Evolutionary conservation across 1,140 invertebrate species (phyloP).

Genomic region (Latrodectus geometricus): DNA sequence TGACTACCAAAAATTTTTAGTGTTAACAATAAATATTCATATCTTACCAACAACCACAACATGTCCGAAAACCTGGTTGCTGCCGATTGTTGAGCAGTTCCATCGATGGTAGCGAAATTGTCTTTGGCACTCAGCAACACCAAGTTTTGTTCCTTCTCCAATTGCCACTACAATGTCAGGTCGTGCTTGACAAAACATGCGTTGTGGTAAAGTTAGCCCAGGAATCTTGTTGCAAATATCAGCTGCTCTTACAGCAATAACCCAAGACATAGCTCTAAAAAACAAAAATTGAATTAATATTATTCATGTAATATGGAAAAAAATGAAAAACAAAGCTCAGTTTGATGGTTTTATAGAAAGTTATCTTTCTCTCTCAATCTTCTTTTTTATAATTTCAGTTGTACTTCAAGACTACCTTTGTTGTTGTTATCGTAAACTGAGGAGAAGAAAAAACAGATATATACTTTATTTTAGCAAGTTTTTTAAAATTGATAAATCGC

Average conservation of each 20-base stretch:
- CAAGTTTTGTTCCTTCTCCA: conserved; percentile 69
- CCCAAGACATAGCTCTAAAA: conserved; percentile 56
- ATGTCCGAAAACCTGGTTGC: conserved; percentile 70
- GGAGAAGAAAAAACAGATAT: no score
- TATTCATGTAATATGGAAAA: no score
- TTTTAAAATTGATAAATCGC: no score
- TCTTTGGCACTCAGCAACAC: conserved; percentile 84
- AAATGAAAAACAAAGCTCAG: no score
- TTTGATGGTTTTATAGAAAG: no score
- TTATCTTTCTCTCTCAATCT: no score
- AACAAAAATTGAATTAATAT: neutral
- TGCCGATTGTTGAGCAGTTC: conserved; percentile 80
- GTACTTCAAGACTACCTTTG: no score
- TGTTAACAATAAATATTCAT: no score
- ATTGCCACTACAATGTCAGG: conserved; percentile 72
- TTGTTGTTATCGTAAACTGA: no score
- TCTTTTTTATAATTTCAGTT: no score
- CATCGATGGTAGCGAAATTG: conserved; percentile 89
- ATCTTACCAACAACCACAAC: conserved; percentile 74
- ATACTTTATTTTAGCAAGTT: no score
- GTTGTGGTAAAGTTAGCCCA: conserved; percentile 71
- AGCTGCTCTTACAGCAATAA: conserved; percentile 65
- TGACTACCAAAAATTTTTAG: no score
- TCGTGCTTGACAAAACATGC: conserved; percentile 72
- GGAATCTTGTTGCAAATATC: conserved; percentile 67